Evolutionary conservation across 30 jellyfish, hydroid and myxozoan species (phyloP).

Genomic region (Catostylus mosaicus): DNA sequence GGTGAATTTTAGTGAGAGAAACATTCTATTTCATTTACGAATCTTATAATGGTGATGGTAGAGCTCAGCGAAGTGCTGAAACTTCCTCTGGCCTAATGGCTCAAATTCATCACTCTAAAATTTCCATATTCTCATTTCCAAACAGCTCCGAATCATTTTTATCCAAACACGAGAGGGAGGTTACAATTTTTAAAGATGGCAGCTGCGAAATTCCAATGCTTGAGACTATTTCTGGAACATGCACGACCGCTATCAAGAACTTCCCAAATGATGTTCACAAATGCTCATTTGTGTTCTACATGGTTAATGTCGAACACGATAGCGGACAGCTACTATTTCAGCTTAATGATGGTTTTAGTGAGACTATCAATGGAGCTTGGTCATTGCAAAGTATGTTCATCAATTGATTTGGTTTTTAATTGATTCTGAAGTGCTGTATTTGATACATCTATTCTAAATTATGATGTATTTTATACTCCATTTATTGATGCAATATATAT

Average conservation of each 20-base stretch:
- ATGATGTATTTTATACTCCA: too few relatives aligned
- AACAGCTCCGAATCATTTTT: slow-evolving; percentile 5
- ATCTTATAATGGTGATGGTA: too few relatives aligned
- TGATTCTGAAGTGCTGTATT: too few relatives aligned
- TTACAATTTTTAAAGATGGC: slow-evolving; percentile 28
- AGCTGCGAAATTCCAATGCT: slow-evolving; percentile 1
- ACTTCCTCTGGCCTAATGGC: too few relatives aligned
- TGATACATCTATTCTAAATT: too few relatives aligned
- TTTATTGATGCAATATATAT: too few relatives aligned
- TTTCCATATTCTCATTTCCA: background rate
- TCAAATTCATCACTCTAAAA: too few relatives aligned
- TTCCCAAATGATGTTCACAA: slow-evolving; percentile 35
- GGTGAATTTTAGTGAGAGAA: too few relatives aligned
- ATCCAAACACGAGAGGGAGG: background rate
- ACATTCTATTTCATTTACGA: too few relatives aligned
- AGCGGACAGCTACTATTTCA: background rate
- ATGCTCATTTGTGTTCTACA: slow-evolving; percentile 8
- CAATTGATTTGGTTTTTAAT: too few relatives aligned
- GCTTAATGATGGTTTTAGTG: background rate
- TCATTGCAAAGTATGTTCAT: background rate
- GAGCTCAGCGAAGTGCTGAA: too few relatives aligned
- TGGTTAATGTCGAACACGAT: background rate
- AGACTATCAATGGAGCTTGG: slow-evolving; percentile 33
- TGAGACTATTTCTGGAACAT: background rate
- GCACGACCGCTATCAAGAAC: slow-evolving; percentile 2